Evolutionary conservation across 1,140 invertebrate genomes (phyloP).

Genomic region (Probaryconus sp.): DNA sequence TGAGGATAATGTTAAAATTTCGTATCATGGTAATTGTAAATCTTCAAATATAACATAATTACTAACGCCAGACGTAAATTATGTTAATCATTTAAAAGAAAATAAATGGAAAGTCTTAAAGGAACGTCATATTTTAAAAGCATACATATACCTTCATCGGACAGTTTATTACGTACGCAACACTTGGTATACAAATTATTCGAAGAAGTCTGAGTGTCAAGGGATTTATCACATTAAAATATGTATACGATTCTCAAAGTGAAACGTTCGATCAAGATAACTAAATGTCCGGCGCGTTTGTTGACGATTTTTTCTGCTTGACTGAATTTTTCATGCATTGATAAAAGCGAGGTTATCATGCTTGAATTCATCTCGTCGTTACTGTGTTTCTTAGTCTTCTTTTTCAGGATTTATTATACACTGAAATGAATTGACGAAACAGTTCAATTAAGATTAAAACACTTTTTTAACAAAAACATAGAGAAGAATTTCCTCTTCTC

Average conservation of each 20-base stretch:
- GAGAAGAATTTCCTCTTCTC: too few relatives aligned
- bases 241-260: slow-evolving; percentile 56
- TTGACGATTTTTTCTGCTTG: slow-evolving; percentile 4
- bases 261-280: slow-evolving; percentile 56
- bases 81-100: too few relatives aligned
- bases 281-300: slow-evolving; percentile 49
- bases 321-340: slow-evolving; percentile 42
- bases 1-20: background rate
- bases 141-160: slow-evolving; percentile 11
- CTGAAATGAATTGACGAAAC: too few relatives aligned
- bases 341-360: too few relatives aligned
- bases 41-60: background rate
- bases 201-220: slow-evolving; percentile 47
- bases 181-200: slow-evolving; percentile 54
- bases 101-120: too few relatives aligned
- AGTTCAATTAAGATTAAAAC: too few relatives aligned
- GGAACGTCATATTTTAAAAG: slow-evolving; percentile 50
- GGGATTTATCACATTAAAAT: slow-evolving; percentile 56
- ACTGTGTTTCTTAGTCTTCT: too few relatives aligned
- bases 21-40: background rate
- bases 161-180: slow-evolving; percentile 49
- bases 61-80: too few relatives aligned
- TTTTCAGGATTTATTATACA: too few relatives aligned
- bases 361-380: too few relatives aligned
- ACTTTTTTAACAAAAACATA: too few relatives aligned